Evolutionary conservation across 2,888 invertebrate genomes (phyloP), one percentile per base, ranked within the genome.

Genomic region (Lacanobia oleracea): DNA sequence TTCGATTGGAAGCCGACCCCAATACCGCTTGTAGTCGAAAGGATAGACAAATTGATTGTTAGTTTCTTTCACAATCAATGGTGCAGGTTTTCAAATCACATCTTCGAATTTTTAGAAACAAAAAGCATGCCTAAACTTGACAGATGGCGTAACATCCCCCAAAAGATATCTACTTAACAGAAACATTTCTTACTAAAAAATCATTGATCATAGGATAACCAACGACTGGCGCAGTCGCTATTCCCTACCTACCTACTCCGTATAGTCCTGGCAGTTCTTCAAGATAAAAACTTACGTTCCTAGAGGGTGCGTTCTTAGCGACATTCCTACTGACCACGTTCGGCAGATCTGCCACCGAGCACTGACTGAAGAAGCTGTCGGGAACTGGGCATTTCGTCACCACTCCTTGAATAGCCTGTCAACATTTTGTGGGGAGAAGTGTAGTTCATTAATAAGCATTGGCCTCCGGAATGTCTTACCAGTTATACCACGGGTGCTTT

Each of bases 291-390:
- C 95, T 94, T 79, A 95, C 96, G 63, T 88, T 80, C 83, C 92
- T 91, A 0, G 95, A 95, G 0, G 96, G 96, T 4, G 95, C 95
- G 67, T 95, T 94, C 75, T 84, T 94, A 33, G 96, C 96, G 0
- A 96, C 96, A 72, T 90, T 96, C 48, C 96, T 87, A 84, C 95
- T 91, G 78, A 96, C 95, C 27, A 93, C 88, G 75, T 91, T 92
- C 0, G 96, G 95, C 2, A 96, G 88, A 48, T 94, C 94, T 0
- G 91, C 84, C 43, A 95, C 88, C 0, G 95, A 94, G 66, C 94
- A 94, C 1, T 91, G 90, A 6, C 85, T 88, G 87, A 93, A 94
- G 50, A 93, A 86, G 27, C 89, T 88, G 18, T 94, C 94, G 0
- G 90, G 74, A 0, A 91, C 88, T 0, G 90, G 86, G 57, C 88